Base-by-base conservation (phyloP, 2,888 invertebrate species). In the Protodeltote pygarga region DNA sequence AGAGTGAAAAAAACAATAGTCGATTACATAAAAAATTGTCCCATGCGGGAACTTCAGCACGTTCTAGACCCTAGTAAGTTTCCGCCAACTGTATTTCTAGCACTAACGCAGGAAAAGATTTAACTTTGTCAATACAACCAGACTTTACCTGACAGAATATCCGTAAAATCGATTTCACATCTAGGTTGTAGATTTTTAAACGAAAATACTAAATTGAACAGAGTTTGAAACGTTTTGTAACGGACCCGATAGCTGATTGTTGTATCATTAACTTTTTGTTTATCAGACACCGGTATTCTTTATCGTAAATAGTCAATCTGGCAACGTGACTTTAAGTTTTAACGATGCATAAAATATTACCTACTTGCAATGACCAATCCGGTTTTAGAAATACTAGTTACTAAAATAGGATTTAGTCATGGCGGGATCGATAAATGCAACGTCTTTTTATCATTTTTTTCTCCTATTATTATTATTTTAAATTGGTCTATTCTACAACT, bases 181-280 rank as follows among this genome's bases (percentile, higher is more conserved):
- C 2, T 1, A 29, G 9, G 5, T 1, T n/a, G 3, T 14, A 23
- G 9, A 25, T 31, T 37, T 14, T 14, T n/a, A 16, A 25, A 11
- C 9, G 8, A 16, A 20, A 19, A 40, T 25, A 11, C 10, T 13
- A 0, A 5, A 25, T 19, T 11, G 3, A 6, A 20, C 1, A 31
- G n/a, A 10, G 0, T 13, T 0, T 8, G 1, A 16, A 2, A 13
- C 10, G 24, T 11, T 48, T n/a, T n/a, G n/a, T 11, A 17, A 13
- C 3, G 15, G 25, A 41, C 20, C 20, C n/a, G 16, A 27, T 19
- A 39, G 3, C n/a, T 11, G 13, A 29, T 32, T 24, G n/a, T n/a
- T n/a, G n/a, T 14, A n/a, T 34, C 9, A 34, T 34, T 24, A 23
- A 16, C 5, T 33, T 33, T 40, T 33, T 35, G 17, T 34, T n/a